Conservation (phyloP, 2,888 invertebrate genomes). For the Rhopalosiphum nymphaeae region DNA sequence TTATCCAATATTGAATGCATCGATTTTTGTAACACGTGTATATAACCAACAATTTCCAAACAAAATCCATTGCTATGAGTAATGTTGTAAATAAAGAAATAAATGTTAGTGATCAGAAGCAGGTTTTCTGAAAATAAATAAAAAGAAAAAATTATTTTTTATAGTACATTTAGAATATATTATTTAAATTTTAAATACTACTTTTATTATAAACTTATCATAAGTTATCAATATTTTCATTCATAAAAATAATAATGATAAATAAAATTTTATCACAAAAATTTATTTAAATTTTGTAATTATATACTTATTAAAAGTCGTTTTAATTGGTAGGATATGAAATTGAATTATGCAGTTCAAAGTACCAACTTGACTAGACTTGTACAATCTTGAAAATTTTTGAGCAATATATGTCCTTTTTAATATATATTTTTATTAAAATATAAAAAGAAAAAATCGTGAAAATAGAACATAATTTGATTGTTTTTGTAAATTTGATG, state of each 20-base stretch:
- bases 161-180: not conserved
- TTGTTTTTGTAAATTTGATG: not conserved
- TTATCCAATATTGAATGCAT: conserved; percentile 10
- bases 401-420: not conserved
- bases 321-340: not conserved
- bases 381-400: not conserved
- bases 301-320: not conserved
- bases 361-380: not conserved
- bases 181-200: not conserved
- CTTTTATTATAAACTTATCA: not conserved
- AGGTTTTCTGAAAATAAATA: not conserved
- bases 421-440: not conserved
- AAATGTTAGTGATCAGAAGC: not conserved
- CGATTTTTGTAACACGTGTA: not conserved
- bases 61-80: not conserved
- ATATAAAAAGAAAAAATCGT: not conserved
- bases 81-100: not conserved
- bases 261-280: not conserved
- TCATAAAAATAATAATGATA: not conserved
- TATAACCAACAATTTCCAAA: not conserved
- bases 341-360: not conserved
- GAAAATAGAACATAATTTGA: not conserved
- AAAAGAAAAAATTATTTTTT: not conserved
- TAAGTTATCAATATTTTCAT: not conserved
- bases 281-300: not conserved